Evolutionary conservation across 2,797 vertebrate genomes (phyloP), one percentile per base, ranked within the genome.

Genomic region (Clarias laeviceps): DNA sequence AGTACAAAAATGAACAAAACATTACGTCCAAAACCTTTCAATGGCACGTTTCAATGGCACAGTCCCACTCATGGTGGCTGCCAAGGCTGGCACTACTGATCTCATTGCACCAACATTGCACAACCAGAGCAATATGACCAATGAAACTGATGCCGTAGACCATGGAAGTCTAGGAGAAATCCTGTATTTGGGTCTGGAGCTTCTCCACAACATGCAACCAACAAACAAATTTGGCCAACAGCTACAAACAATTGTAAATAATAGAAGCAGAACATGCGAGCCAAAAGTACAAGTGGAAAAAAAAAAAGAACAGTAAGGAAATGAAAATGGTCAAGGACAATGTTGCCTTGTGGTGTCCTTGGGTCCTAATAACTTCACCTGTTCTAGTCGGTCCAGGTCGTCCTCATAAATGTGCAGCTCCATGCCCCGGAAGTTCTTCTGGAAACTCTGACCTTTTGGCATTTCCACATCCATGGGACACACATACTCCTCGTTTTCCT

Each of bases 391-490:
- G 92, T 99, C 98, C 18, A 99, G 90, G 87, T 99, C 98, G 0
- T 99, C 98, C 17, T 99, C 97, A 1, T 99, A 98, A 0, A 97
- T 94, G 86, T 94, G 94, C 37, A 97, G 94, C 90, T 99, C 98
- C 91, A 96, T 83, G 54, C 95, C 95, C 62, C 94, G 50, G 24
- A 94, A 96, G 7, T 96, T 97, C 90, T 97, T 98, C 91, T 97
- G 97, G 0, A 96, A 96, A 73, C 95, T 93, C 50, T 94, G 93
- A 86, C 96, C 97, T 85, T 97, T 95, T 0, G 94, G 94, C 93
- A 96, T 96, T 34, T 98, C 97, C 89, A 99, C 91, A 45, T 99
- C 98, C 98, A 99, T 99, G 0, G 98, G 97, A 92, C 98, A 99
- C 69, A 99, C 96, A 0, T 99, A 99, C 91, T 99, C 98, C 85